phyloP scores from a whole-genome alignment of 2,113 vertebrate species.

The Dendropsophus ebraccatus region DNA sequence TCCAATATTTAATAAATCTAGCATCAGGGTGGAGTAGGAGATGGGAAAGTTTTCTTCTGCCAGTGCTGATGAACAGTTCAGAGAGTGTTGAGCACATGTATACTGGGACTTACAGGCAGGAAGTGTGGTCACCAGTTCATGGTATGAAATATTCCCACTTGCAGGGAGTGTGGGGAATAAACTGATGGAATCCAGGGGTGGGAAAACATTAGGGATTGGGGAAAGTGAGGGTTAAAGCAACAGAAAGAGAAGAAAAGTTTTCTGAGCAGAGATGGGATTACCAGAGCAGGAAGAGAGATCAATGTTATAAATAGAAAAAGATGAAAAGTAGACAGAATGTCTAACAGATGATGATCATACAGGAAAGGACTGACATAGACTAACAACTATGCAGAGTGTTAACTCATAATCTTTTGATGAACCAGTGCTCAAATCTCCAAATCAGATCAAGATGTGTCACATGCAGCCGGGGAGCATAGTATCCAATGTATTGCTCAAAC shows the following conservation, averaged over 20 bases:
- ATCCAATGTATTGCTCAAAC: background rate
- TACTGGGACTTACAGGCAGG: background rate
- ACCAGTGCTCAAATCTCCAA: background rate
- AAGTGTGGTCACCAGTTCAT: background rate
- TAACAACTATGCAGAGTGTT: background rate
- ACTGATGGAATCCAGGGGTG: background rate
- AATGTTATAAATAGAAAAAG: slow-evolving; percentile 18
- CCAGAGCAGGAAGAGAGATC: slow-evolving; percentile 4
- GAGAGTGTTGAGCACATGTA: background rate
- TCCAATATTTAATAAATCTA: background rate
- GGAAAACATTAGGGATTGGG: background rate
- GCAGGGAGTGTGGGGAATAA: background rate
- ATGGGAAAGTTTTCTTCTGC: background rate
- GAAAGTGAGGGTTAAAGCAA: slow-evolving; percentile 2
- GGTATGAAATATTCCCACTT: slow-evolving; percentile 5
- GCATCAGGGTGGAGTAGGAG: background rate
- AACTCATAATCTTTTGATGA: background rate
- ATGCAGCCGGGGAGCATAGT: background rate
- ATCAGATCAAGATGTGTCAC: slow-evolving; percentile 6
- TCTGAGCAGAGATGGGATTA: background rate
- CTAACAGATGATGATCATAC: background rate
- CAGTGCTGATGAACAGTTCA: background rate
- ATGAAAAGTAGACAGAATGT: background rate
- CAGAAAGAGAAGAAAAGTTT: background rate
- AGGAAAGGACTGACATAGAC: slow-evolving; percentile 9